Conservation (phyloP, 2,797 vertebrate genomes). For the Catamblyrhynchus diadema region DNA sequence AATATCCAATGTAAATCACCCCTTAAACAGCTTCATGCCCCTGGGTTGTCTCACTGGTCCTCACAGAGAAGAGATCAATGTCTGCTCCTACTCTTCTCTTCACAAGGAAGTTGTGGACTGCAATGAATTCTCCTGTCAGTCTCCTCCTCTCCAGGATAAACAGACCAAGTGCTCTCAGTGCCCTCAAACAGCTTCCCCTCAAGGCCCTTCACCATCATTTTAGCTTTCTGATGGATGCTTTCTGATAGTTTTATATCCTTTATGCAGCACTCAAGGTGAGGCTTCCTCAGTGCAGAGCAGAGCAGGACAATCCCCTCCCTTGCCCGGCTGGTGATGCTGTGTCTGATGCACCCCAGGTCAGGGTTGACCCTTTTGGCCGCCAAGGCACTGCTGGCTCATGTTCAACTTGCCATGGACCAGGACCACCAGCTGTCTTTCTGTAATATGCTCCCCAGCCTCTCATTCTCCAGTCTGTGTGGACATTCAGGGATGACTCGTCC, state of each 20-base stretch:
- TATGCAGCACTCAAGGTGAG: rapidly evolving
- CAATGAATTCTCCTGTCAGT: neutral
- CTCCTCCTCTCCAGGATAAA: neutral
- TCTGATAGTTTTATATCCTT: neutral
- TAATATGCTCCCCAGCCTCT: neutral
- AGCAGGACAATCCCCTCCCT: rapidly evolving
- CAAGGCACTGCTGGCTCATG: rapidly evolving
- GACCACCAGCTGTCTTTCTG: neutral
- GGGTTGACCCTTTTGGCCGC: rapidly evolving
- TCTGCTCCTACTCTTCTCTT: neutral
- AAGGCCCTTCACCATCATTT: neutral
- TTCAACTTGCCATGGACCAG: rapidly evolving
- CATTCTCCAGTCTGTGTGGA: neutral
- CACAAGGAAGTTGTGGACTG: neutral
- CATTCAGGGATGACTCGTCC: rapidly evolving
- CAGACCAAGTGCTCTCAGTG: neutral
- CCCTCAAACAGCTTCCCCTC: rapidly evolving
- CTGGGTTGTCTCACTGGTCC: neutral
- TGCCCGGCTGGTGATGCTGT: rapidly evolving
- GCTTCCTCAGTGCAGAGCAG: neutral
- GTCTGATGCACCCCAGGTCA: neutral
- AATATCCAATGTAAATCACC: neutral
- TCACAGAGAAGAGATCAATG: neutral
- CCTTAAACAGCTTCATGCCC: neutral
- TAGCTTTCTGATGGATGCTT: neutral